Evolutionary conservation across 2,888 invertebrate species (phyloP), one percentile per base, ranked within the genome.

Genomic region (Leistus spinibarbis): DNA sequence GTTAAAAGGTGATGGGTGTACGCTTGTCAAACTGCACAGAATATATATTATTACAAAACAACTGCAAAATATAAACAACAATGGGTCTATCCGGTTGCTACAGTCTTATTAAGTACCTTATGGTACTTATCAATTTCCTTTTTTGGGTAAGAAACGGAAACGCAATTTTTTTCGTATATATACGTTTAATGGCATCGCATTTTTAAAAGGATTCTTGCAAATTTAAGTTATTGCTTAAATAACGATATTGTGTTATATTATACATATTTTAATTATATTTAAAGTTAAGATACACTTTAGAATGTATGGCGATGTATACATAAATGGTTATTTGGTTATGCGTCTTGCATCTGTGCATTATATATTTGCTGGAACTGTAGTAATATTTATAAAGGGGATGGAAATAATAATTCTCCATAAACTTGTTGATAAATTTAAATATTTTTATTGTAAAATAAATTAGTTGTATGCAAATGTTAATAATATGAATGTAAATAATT

Each of bases 81-180:
- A 92, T 92, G 92, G 91, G 90, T 81, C 87, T 92, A 84, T 89
- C 90, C 78, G 90, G 91, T 79, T 93, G 92, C 86, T 92, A 91
- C 84, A 89, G 89, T 73, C 84, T 91, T 80, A 89, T 92, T 86
- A 93, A 93, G 85, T 92, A 90, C 84, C 86, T 92, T 80, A 89
- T 93, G 81, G 90, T 93, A 78, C 85, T 92, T 78, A 88, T 93
- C 81, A 93, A 92, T 84, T 87, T 93, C 76, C 87, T 93, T 83
- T 92, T 93, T 86, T 89, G 91, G 91, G 93, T 93, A 87, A 91
- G 91, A 20, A 22, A 16, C 20, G 20, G 17, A 10, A 20, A 60
- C 20, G 22, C 22, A 4, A 16, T 54, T 60, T 60, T 19, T 60
- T 10, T 60, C 20, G n/a, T 60, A 60, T 60, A 13, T 16, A 22